Conservation (phyloP, 2,113 vertebrate species). For the Saccopteryx bilineata region DNA sequence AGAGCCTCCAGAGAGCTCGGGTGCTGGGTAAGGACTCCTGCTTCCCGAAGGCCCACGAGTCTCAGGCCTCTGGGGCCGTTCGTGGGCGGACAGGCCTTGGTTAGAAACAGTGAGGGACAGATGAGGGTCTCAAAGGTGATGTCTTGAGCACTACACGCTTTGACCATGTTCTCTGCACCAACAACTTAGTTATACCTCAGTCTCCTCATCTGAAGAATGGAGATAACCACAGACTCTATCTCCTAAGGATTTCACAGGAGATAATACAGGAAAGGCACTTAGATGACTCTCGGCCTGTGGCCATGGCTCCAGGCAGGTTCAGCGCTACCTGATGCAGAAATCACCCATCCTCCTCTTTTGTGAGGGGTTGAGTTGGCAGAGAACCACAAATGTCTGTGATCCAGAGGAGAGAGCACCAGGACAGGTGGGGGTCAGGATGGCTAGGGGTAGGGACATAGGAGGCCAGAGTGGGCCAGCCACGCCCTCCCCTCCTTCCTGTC, state of each 20-base stretch:
- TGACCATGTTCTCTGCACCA: background rate
- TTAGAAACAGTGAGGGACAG: background rate
- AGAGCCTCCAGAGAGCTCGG: background rate
- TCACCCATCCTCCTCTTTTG: background rate
- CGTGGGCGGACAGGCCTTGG: background rate
- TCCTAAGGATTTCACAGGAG: background rate
- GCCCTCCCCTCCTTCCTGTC: too few species aligned
- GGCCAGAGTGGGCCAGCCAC: background rate
- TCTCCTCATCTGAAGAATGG: background rate
- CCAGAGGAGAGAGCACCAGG: accelerated
- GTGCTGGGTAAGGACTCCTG: background rate
- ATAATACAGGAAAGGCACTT: too few species aligned
- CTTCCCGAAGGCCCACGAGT: background rate
- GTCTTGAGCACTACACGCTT: accelerated
- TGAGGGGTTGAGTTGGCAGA: background rate
- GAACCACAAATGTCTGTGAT: background rate
- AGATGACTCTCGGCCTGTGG: background rate
- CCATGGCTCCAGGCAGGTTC: background rate
- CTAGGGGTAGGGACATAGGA: accelerated
- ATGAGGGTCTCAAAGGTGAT: background rate
- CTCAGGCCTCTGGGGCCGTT: accelerated
- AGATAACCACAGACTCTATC: background rate
- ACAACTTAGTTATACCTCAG: background rate
- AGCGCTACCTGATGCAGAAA: background rate
- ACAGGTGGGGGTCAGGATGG: background rate